Evolutionary conservation across 53 echinoderm and acorn worm species (phyloP), one percentile per base, ranked within the genome.

Genomic region (Patiria pectinifera): DNA sequence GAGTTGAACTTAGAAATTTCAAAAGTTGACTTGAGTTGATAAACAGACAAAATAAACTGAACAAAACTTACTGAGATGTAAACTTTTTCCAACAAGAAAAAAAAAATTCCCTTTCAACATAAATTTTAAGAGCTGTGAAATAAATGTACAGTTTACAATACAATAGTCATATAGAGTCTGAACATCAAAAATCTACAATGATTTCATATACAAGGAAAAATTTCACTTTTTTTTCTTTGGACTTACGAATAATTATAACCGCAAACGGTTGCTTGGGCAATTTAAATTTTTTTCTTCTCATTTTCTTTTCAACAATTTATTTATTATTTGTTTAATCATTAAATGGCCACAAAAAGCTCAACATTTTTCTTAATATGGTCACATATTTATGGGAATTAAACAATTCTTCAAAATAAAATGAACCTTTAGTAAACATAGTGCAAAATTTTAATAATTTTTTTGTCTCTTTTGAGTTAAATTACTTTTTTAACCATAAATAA

Each of bases 111-210:
- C 85, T 18, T 79, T 46, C 11, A 44, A 79, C 19, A 79, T 22
- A 74, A 74, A 69, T 69, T 8, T 53, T 53, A 21, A 10, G 3
- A 74, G 23, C 22, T 4, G 74, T 74, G 74, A 74, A 74, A 74
- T 74, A 23, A 74, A 74, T 74, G 4, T 74, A 74, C 24, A 74
- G 74, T 74, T 74, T 74, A 78, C 47, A 78, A 23, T 82, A 53
- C 59, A n/a, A 53, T 49, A 82, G 7, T 58, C 19, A 82, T 22
- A 82, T 5, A 58, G 49, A 18, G 12, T 21, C 53, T 53, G 21
- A 82, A 82, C 59, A 82, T 82, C 58, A 82, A 82, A 82, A 53
- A 45, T 82, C 59, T 53, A 82, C 53, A 82, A 4, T 80, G 11
- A 14, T 80, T 80, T 11, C 19, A n/a, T 22, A 82, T 22, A 82